These are phyloP conservation scores for Oreochromis tanganicae DNA, from an alignment of 2,113 vertebrate genomes.

Conservation along the genomic window DNA sequence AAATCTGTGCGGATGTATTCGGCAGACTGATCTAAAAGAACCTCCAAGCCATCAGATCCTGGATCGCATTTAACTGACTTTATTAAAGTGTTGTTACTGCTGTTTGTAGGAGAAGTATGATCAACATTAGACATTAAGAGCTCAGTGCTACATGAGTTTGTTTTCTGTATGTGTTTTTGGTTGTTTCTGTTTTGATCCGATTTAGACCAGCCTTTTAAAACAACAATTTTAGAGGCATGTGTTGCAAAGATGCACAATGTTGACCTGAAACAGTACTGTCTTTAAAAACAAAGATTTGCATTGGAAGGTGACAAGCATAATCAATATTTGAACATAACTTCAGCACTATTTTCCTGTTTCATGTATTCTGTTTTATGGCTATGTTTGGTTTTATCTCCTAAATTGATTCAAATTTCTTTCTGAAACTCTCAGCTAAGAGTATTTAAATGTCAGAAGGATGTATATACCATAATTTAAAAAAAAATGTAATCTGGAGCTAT, in stretches of 20 bases:
- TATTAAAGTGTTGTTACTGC: not conserved
- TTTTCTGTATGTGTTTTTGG: not conserved
- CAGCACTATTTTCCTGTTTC: not conserved
- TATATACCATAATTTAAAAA: conserved; percentile 11
- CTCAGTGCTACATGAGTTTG: not conserved
- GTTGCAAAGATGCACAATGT: not conserved
- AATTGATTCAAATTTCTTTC: not conserved
- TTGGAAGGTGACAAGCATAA: not conserved
- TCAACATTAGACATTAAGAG: not conserved
- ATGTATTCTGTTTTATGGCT: not conserved
- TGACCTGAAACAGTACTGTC: not conserved
- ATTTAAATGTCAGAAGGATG: conserved; percentile 11
- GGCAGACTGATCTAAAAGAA: not conserved
- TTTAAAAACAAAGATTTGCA: not conserved
- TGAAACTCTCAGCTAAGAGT: not conserved
- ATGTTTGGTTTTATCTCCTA: not conserved
- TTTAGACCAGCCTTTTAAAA: not conserved
- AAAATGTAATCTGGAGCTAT: not conserved
- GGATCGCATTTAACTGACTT: not conserved
- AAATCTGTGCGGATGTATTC: not conserved
- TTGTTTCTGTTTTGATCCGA: not conserved
- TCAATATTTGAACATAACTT: not conserved
- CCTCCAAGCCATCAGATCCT: not conserved
- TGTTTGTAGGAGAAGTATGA: not conserved
- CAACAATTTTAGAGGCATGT: not conserved